These are phyloP conservation scores for Tipula confusa DNA, from an alignment of 2,888 invertebrate species.

Conservation along the genomic window DNA sequence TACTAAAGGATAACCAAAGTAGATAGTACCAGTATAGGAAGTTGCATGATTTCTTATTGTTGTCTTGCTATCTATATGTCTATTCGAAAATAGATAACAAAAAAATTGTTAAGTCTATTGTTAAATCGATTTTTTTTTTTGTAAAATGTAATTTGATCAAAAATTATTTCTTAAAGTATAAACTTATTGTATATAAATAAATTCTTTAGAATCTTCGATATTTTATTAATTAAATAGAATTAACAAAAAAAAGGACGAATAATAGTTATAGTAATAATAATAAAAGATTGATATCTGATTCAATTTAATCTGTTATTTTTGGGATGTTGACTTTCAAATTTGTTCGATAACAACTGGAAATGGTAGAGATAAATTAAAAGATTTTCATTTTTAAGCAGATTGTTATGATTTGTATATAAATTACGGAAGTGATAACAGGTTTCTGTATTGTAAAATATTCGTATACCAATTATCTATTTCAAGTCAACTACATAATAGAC, in stretches of 20 bases:
- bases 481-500: background rate
- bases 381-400: background rate
- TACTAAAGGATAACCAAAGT: background rate
- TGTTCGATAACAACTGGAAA: background rate
- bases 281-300: background rate
- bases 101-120: background rate
- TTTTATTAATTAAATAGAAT: conserved; percentile 12
- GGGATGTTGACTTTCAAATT: background rate
- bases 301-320: background rate
- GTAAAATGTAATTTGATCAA: background rate
- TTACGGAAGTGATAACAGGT: background rate
- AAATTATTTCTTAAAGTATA: background rate
- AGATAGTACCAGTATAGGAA: background rate
- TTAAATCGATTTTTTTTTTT: background rate
- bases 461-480: background rate
- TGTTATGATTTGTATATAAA: background rate
- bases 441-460: background rate
- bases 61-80: background rate
- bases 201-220: background rate
- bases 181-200: conserved; percentile 5
- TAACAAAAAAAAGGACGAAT: background rate
- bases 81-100: background rate
- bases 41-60: background rate
- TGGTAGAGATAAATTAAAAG: background rate
- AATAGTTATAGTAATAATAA: background rate